Percentiles rank a stretch among this genome's conserved stretches.
These are phyloP conservation scores for Sitta europaea DNA, from an alignment of 2,113 vertebrate genomes.

Conservation along the genomic window DNA sequence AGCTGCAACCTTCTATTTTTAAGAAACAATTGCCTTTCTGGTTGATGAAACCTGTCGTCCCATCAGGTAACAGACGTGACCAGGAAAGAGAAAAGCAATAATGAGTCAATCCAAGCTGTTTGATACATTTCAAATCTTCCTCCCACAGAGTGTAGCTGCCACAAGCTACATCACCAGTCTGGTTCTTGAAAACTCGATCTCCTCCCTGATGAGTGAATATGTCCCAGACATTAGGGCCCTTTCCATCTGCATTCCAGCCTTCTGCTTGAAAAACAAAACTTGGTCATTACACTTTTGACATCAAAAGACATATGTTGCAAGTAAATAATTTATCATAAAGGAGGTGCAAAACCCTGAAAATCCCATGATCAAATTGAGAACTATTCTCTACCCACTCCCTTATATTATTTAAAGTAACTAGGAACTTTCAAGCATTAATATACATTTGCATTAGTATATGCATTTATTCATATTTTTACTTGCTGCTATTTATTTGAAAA, in stretches of 20 bases:
- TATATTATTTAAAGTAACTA: background rate
- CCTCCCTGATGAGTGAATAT: slow-evolving; percentile 89
- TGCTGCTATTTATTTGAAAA: slow-evolving; percentile 23
- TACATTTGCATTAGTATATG: background rate
- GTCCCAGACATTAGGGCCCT: slow-evolving; percentile 88
- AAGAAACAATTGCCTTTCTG: slow-evolving; percentile 90
- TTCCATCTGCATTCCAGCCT: slow-evolving; percentile 87
- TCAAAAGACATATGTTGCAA: slow-evolving; percentile 61
- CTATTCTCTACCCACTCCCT: background rate
- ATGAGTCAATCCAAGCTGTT: slow-evolving; percentile 92
- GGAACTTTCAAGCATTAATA: background rate
- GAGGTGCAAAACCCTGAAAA: background rate
- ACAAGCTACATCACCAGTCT: slow-evolving; percentile 88
- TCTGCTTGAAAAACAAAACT: slow-evolving; percentile 77
- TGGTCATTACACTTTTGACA: slow-evolving; percentile 66
- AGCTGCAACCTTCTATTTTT: slow-evolving; percentile 84
- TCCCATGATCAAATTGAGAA: background rate
- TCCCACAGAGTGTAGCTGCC: slow-evolving; percentile 94
- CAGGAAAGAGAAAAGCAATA: slow-evolving; percentile 95
- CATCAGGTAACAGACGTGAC: slow-evolving; percentile 94
- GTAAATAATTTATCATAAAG: slow-evolving; percentile 69
- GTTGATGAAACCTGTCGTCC: slow-evolving; percentile 87
- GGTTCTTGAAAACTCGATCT: slow-evolving; percentile 84
- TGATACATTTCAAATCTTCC: slow-evolving; percentile 92
- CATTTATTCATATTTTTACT: slow-evolving; percentile 29